Conservation (phyloP, 2,113 vertebrate species). For the Dicrurus megarhynchus region DNA sequence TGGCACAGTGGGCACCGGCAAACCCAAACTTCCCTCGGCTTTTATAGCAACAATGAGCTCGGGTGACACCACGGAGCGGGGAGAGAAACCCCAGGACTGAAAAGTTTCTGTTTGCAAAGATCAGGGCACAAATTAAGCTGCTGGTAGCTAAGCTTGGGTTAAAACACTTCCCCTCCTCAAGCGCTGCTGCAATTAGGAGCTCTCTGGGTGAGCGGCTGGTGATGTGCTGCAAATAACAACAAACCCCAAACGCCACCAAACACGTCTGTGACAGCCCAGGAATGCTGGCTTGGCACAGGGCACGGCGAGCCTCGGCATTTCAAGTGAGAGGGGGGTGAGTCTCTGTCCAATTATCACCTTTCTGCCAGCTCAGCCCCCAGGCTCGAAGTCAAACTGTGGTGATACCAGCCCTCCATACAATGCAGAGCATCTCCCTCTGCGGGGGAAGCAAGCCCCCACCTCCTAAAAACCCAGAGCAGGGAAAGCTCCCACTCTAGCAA, state of each 20-base stretch:
- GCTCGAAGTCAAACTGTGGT: background rate
- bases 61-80: accelerated
- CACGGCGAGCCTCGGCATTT: background rate
- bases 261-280: background rate
- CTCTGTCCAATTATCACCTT: background rate
- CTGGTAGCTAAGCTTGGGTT: background rate
- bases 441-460: background rate
- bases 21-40: background rate
- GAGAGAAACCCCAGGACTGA: background rate
- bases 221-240: background rate
- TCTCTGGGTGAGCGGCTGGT: background rate
- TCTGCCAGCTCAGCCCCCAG: background rate
- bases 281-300: background rate
- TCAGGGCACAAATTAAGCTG: background rate
- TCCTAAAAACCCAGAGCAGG: background rate
- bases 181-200: background rate
- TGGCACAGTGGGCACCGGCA: background rate
- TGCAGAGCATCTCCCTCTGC: background rate
- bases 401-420: background rate
- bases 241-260: background rate
- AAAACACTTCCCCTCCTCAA: background rate
- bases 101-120: background rate
- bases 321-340: background rate
- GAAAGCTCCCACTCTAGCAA: background rate
- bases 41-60: background rate